Evolutionary conservation across 2,888 invertebrate genomes (phyloP).

Genomic region (Chrysopilus asiliformis): DNA sequence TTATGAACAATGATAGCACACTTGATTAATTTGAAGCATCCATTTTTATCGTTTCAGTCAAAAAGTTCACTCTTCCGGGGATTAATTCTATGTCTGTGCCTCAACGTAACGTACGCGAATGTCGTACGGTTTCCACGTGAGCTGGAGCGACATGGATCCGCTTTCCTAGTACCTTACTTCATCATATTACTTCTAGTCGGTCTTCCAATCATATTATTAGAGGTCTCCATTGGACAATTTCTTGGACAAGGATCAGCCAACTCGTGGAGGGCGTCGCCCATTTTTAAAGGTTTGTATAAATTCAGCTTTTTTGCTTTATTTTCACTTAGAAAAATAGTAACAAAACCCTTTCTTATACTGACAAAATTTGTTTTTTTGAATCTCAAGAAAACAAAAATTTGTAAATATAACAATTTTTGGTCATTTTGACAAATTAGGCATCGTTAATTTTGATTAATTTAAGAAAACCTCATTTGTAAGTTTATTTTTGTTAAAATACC

Average conservation of each 20-base stretch:
- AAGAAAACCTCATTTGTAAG: too few species aligned
- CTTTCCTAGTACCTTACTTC: constrained; percentile 34
- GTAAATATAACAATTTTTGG: too few species aligned
- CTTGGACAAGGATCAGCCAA: constrained; percentile 36
- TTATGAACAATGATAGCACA: not conserved
- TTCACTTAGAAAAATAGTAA: too few species aligned
- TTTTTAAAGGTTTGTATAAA: constrained; percentile 31
- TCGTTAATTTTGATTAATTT: too few species aligned
- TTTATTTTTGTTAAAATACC: too few species aligned
- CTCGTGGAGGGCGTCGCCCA: constrained; percentile 35
- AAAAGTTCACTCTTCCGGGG: constrained; percentile 37
- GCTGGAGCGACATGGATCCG: constrained; percentile 33
- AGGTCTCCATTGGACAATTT: constrained; percentile 36
- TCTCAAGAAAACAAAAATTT: too few species aligned
- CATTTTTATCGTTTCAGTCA: constrained; percentile 24
- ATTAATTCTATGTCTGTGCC: constrained; percentile 34
- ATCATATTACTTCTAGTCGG: constrained; percentile 35
- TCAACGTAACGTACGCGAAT: constrained; percentile 35
- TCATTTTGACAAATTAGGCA: too few species aligned
- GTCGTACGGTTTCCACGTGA: constrained; percentile 36
- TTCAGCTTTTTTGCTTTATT: too few species aligned
- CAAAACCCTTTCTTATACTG: too few species aligned
- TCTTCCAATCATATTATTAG: constrained; percentile 33
- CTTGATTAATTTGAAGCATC: not conserved
- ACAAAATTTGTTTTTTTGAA: too few species aligned